Evolutionary conservation across 2,113 vertebrate species (phyloP).

Genomic region (Gambusia affinis): DNA sequence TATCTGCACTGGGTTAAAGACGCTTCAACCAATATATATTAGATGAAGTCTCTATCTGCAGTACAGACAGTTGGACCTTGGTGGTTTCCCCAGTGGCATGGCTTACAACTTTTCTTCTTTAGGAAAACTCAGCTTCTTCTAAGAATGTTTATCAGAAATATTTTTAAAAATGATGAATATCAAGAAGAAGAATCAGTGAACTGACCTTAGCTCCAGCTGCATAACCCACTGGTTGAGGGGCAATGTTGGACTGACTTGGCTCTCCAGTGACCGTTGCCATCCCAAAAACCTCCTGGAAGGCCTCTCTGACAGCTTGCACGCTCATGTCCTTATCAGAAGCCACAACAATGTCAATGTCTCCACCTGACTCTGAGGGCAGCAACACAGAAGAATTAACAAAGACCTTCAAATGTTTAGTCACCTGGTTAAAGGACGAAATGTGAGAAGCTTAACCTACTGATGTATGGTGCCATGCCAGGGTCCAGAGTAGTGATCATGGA

Average conservation of each 20-base stretch:
- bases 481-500: slow-evolving; percentile 98
- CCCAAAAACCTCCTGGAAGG: slow-evolving; percentile 97
- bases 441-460: slow-evolving; percentile 83
- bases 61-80: too few relatives aligned
- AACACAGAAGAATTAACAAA: background rate
- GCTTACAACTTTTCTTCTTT: too few relatives aligned
- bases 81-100: too few relatives aligned
- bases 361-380: slow-evolving; percentile 86
- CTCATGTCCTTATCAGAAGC: slow-evolving; percentile 91
- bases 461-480: slow-evolving; percentile 97
- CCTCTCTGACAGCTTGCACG: slow-evolving; percentile 90
- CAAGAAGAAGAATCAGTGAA: background rate
- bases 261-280: slow-evolving; percentile 93
- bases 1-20: too few relatives aligned
- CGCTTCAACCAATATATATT: too few relatives aligned
- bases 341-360: slow-evolving; percentile 94
- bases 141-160: too few relatives aligned
- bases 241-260: slow-evolving; percentile 91
- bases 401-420: background rate
- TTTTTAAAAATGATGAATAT: too few relatives aligned
- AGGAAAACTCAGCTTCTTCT: too few relatives aligned
- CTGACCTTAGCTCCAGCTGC: slow-evolving; percentile 95
- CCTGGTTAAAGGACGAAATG: background rate
- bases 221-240: slow-evolving; percentile 95
- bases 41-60: too few relatives aligned